These are phyloP conservation scores for Phthorimaea operculella DNA, from an alignment of 1,140 invertebrate genomes.

Conservation along the genomic window DNA sequence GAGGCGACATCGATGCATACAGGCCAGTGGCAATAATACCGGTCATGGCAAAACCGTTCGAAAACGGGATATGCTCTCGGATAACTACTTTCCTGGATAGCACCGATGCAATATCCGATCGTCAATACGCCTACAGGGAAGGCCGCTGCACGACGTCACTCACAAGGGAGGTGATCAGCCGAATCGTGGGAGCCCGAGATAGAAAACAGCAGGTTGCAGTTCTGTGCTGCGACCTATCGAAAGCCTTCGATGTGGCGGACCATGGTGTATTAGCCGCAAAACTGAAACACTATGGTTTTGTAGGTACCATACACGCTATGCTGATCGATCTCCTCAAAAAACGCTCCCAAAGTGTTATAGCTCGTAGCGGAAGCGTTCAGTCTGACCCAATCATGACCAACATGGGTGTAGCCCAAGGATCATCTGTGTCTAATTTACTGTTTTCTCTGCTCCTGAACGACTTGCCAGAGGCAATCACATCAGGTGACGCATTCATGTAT, in stretches of 20 bases:
- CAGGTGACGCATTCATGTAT: constrained; percentile 4
- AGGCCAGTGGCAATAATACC: constrained; percentile 6
- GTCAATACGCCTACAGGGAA: constrained; percentile 4
- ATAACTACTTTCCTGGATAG: background rate
- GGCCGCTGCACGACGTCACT: background rate
- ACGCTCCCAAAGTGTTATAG: background rate
- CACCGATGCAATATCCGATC: background rate
- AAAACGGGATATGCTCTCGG: constrained; percentile 1
- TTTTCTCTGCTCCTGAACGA: constrained; percentile 6
- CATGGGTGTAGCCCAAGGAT: constrained; percentile 3
- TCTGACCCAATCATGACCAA: background rate
- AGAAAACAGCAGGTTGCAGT: background rate
- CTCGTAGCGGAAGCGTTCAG: background rate
- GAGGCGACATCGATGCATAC: constrained; percentile 3
- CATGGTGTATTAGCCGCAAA: background rate
- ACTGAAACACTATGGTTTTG: background rate
- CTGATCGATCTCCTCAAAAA: background rate
- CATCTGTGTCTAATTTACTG: constrained; percentile 2
- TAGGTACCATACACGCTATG: background rate
- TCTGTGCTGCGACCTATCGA: constrained; percentile 6
- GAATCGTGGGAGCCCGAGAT: background rate
- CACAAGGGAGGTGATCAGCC: background rate
- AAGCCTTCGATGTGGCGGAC: constrained; percentile 6
- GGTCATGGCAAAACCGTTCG: background rate
- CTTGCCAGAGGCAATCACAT: background rate